Evolutionary conservation across 64 coral and sea anemone genomes (phyloP), one percentile per base, ranked within the genome.

Genomic region (Porites lutea): DNA sequence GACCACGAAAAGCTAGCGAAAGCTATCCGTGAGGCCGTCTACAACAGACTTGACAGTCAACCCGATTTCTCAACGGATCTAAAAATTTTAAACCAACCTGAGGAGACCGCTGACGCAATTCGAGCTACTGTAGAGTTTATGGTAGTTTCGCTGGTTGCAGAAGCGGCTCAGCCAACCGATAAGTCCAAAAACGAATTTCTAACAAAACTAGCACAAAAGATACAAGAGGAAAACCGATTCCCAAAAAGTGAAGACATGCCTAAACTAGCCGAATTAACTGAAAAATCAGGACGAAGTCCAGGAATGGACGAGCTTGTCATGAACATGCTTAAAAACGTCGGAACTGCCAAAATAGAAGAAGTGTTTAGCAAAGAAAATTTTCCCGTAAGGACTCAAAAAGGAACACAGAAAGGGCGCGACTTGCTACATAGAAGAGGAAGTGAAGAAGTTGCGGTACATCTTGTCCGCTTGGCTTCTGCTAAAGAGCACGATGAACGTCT

Each of bases 91-190:
- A 23, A 4, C 44, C 11, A 75, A 0, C 9, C 47, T 18, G 5
- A 44, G 22, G 14, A 77, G 6, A 60, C 86, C 16, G 71, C 86
- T 11, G 88, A 89, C 54, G 66, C 74, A 12, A 51, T 48, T 67
- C 88, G 88, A 77, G 74, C 88, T 77, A 48, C 88, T 7, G 74
- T 79, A 21, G 88, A 89, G 65, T 89, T 89, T 50, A 65, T 89
- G 88, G 22, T 23, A 67, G 20, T 89, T 64, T 77, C 88, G 13
- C 59, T 89, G 88, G 63, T 89, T n/a, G 88, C 88, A 9, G 59
- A 89, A 78, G 88, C 88, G 9, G 88, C 88, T 8, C 88, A 79
- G 63, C 88, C 88, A 1, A 48, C 57, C 4, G 88, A 89, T 6
- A 13, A 89, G 58, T 67, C 79, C 2, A 89, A 79, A 46, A 45